These are phyloP conservation scores for Dasypus novemcinctus DNA, from an alignment of 2,113 vertebrate genomes.

Conservation along the genomic window DNA sequence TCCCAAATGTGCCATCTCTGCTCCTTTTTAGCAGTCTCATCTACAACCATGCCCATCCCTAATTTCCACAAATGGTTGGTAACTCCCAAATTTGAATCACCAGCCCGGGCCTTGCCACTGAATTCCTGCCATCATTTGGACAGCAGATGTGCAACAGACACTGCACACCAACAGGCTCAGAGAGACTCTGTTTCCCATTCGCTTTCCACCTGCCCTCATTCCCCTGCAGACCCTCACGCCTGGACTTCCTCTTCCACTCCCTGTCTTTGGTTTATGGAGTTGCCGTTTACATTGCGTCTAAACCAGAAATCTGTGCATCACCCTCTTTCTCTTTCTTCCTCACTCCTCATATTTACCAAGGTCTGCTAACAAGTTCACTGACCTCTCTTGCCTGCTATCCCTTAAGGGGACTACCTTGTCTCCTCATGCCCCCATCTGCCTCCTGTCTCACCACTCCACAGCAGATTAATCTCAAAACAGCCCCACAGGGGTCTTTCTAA, in stretches of 20 bases:
- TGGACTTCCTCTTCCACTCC: not conserved
- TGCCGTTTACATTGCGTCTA: not conserved
- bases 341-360: not conserved
- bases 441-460: not conserved
- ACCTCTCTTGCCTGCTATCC: not conserved
- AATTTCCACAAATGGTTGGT: not conserved
- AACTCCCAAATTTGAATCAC: too few species aligned
- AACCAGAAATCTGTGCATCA: not conserved
- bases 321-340: not conserved
- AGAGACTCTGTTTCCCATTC: not conserved
- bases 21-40: not conserved
- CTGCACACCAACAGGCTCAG: too few species aligned
- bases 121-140: not conserved
- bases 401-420: not conserved
- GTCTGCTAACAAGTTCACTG: too few species aligned
- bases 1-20: not conserved
- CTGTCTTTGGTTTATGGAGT: not conserved
- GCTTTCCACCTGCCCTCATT: not conserved
- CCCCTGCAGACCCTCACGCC: not conserved
- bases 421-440: not conserved
- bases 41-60: not conserved
- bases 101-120: not conserved
- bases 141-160: not conserved
- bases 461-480: not conserved
- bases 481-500: accelerated